Evolutionary conservation across 2,113 vertebrate species (phyloP), one percentile per base, ranked within the genome.

Genomic region (Tupaia chinensis): DNA sequence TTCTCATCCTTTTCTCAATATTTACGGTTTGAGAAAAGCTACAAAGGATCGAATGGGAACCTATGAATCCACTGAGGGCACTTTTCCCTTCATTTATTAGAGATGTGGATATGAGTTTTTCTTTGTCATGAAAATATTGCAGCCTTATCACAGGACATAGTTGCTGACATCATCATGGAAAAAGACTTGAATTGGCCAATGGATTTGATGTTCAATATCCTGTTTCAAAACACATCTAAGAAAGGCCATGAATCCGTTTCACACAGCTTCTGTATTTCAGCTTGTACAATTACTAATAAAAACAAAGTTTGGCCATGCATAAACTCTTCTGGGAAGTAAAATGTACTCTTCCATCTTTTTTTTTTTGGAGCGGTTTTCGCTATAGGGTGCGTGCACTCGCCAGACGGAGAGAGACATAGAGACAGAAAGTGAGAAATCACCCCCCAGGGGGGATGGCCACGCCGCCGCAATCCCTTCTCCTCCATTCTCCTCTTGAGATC

Each of bases 41-140:
- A 98, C 98, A 98, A 99, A 98, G 98, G 44, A 96, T 98, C 95
- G 93, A 96, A 97, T 96, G 96, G 97, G 73, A 98, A 97, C 97
- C 92, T 93, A 96, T 97, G 98, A 97, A 97, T 97, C 98, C 93
- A 97, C 95, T 97, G 97, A 93, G 87, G 66, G 25, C 69, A 63
- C 16, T 97, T 97, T 96, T 95, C 87, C 22, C 32, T 85, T 79
- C 89, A 73, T 66, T 98, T 98, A 98, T 98, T 98, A 97, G 98
- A 98, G 97, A 98, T 97, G 97, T 98, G 98, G 98, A 98, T 99
- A 98, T 98, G 98, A 98, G 98, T 98, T 98, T 98, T 98, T 96
- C 98, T 99, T 98, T 98, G 98, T 98, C 96, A 97, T 98, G 98
- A 98, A 99, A 98, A 98, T 98, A 96, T 91, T 86, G 94, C 70